A percentile compares a stretch with the other conserved stretches of the same genome.
These are phyloP conservation scores for Macrotis lagotis DNA, from an alignment of 2,113 vertebrate genomes.

Conservation along the genomic window DNA sequence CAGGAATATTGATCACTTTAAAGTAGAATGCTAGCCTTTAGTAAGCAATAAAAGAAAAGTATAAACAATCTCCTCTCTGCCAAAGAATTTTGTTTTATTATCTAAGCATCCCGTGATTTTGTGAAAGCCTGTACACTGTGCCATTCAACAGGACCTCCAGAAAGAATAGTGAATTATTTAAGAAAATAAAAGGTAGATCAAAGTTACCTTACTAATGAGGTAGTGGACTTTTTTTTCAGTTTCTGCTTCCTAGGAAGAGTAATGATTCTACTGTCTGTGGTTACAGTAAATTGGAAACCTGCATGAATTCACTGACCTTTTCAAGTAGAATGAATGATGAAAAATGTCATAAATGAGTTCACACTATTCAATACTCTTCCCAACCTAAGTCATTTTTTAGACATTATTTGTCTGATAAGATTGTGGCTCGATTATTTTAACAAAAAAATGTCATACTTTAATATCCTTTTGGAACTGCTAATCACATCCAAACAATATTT, in stretches of 20 bases:
- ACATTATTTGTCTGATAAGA: background rate
- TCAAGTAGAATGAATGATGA: slow-evolving; percentile 3
- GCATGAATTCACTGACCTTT: background rate
- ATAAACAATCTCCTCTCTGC: slow-evolving; percentile 63
- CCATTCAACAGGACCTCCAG: background rate
- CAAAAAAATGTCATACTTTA: slow-evolving; percentile 10
- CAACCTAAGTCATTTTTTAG: background rate
- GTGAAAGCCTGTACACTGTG: background rate
- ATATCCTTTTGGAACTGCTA: background rate
- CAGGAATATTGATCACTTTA: slow-evolving; percentile 65
- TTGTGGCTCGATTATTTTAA: background rate
- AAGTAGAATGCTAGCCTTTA: slow-evolving; percentile 68
- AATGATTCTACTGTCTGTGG: background rate
- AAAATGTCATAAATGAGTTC: background rate
- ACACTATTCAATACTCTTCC: background rate
- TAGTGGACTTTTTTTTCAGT: slow-evolving; percentile 5
- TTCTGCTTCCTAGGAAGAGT: slow-evolving; percentile 5
- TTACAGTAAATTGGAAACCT: background rate
- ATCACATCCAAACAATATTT: background rate
- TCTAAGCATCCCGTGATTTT: slow-evolving; percentile 12
- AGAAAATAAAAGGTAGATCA: slow-evolving; percentile 30
- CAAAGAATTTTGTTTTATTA: slow-evolving; percentile 70
- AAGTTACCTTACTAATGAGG: slow-evolving; percentile 8
- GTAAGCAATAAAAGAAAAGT: slow-evolving; percentile 66
- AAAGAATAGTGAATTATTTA: slow-evolving; percentile 32